phyloP scores from a whole-genome alignment of 2,888 invertebrate genomes.

The Coronaproctus castanopsis region DNA sequence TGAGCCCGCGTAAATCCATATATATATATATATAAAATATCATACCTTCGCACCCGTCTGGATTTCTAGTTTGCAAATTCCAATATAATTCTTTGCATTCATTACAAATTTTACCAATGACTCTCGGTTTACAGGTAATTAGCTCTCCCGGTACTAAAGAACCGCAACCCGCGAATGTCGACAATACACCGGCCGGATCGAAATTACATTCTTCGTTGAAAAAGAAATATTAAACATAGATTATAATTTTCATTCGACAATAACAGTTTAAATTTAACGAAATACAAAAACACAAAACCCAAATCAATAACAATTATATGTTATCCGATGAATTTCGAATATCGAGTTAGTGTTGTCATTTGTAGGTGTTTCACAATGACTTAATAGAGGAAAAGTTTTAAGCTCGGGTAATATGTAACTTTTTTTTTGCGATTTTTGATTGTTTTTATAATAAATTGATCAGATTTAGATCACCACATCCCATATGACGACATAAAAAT shows the following conservation, averaged over 20 bases:
- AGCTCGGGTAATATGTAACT: too few relatives aligned
- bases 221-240: conserved; percentile 6
- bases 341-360: too few relatives aligned
- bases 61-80: conserved; percentile 75
- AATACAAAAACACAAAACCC: conserved; percentile 1
- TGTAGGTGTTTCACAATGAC: too few relatives aligned
- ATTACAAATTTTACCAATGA: conserved; percentile 85
- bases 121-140: conserved; percentile 86
- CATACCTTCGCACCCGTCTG: conserved; percentile 70
- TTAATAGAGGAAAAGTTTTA: too few relatives aligned
- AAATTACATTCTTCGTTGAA: conserved; percentile 65
- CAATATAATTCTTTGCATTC: conserved; percentile 82
- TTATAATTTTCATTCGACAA: too few relatives aligned
- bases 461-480: too few relatives aligned
- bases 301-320: neutral
- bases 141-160: conserved; percentile 76
- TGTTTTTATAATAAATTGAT: too few relatives aligned
- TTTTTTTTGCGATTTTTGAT: too few relatives aligned
- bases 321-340: too few relatives aligned
- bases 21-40: too few relatives aligned
- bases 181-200: conserved; percentile 82
- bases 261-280: too few relatives aligned
- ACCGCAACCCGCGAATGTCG: conserved; percentile 77
- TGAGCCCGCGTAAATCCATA: neutral
- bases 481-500: too few relatives aligned